Percentiles rank a stretch among this genome's conserved stretches.
phyloP scores from a whole-genome alignment of 2,113 vertebrate species.

The Emberiza fucata region DNA sequence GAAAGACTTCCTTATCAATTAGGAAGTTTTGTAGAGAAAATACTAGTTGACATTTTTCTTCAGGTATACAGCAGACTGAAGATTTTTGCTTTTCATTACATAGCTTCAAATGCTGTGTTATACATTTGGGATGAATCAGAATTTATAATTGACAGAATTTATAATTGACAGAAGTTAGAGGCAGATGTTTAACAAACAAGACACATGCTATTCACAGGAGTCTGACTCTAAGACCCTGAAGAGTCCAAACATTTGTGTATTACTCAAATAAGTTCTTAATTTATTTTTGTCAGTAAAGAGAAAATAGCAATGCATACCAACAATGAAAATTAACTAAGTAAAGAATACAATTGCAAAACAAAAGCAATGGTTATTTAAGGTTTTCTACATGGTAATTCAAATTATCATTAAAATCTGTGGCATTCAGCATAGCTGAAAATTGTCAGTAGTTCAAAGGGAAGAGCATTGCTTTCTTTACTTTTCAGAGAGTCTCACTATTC shows the following conservation, averaged over 20 bases:
- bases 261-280: neutral
- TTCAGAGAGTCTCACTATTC: neutral
- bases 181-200: neutral
- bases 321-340: neutral
- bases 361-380: neutral
- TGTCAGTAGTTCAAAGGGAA: neutral
- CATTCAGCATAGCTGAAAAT: neutral
- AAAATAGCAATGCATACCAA: neutral
- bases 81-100: neutral
- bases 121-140: neutral
- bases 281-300: neutral
- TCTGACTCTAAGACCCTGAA: neutral
- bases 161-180: neutral
- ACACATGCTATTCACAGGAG: neutral
- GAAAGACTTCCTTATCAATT: neutral
- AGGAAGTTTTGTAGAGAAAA: neutral
- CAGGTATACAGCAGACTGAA: neutral
- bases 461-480: neutral
- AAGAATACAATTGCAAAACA: neutral
- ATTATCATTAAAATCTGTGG: neutral
- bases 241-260: neutral
- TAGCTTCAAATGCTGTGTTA: neutral
- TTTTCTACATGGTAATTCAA: neutral
- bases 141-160: too few relatives aligned
- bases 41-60: neutral